Evolutionary conservation across 2,888 invertebrate species (phyloP).

Genomic region (Ochropleura leucogaster): DNA sequence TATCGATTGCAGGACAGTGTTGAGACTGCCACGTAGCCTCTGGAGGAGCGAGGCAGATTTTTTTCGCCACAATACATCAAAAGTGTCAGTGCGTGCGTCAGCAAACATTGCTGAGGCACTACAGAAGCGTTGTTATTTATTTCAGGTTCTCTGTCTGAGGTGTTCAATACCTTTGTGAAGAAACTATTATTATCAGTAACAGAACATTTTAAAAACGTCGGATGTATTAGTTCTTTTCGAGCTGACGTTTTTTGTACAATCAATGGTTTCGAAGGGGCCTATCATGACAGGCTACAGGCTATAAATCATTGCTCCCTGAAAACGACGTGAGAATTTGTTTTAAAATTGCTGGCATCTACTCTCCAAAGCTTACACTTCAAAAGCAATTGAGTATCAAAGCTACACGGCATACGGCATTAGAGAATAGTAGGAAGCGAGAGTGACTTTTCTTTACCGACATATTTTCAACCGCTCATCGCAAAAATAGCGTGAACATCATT

Average conservation of each 20-base stretch:
- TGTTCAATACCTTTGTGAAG: neutral
- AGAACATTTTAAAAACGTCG: neutral
- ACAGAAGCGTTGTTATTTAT: neutral
- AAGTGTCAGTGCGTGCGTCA: too few relatives aligned
- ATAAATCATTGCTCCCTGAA: neutral
- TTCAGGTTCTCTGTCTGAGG: neutral
- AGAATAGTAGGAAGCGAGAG: neutral
- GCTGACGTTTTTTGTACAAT: neutral
- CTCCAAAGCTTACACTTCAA: neutral
- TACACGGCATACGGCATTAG: neutral
- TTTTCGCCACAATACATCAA: too few relatives aligned
- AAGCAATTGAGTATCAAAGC: neutral
- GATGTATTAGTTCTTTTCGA: too few relatives aligned
- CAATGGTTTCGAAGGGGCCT: neutral
- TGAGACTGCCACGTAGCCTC: too few relatives aligned
- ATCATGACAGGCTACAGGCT: conserved; percentile 11
- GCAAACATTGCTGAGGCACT: too few relatives aligned
- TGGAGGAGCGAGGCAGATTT: too few relatives aligned
- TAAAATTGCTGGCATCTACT: neutral
- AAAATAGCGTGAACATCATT: conserved; percentile 19
- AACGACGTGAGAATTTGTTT: neutral
- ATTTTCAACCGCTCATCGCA: neutral
- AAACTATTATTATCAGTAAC: neutral
- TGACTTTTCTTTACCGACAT: neutral
- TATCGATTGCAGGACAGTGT: too few relatives aligned